These are phyloP conservation scores for Bufo gargarizans DNA, from an alignment of 2,113 vertebrate genomes.

Conservation along the genomic window DNA sequence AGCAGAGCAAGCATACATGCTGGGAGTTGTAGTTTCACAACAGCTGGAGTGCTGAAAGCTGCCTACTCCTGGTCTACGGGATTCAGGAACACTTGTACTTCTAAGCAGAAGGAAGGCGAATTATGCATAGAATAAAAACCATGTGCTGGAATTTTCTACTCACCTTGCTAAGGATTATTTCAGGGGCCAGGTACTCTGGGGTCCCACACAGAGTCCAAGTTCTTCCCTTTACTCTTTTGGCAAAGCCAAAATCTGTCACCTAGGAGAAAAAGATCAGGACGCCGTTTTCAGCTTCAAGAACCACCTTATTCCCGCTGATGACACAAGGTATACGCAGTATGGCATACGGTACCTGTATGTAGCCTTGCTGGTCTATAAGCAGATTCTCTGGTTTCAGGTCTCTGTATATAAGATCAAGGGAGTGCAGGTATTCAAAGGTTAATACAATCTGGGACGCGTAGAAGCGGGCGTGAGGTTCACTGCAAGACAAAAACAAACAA, in stretches of 20 bases:
- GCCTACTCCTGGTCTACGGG: no score
- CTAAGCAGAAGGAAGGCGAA: no score
- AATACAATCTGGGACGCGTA: slow-evolving; percentile 94
- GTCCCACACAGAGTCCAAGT: slow-evolving; percentile 94
- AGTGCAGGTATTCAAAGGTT: slow-evolving; percentile 95
- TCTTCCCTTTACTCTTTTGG: slow-evolving; percentile 91
- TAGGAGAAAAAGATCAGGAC: slow-evolving; percentile 52
- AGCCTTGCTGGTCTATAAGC: slow-evolving; percentile 92
- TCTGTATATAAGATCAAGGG: slow-evolving; percentile 92
- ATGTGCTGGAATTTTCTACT: not conserved
- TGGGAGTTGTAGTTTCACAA: no score
- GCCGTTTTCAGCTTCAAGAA: no score
- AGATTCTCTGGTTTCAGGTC: slow-evolving; percentile 94
- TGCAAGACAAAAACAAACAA: slow-evolving; percentile 59
- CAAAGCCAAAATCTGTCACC: slow-evolving; percentile 95
- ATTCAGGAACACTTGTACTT: no score
- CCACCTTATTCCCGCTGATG: no score
- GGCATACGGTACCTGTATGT: slow-evolving; percentile 78
- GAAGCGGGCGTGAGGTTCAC: slow-evolving; percentile 92
- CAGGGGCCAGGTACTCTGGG: slow-evolving; percentile 90
- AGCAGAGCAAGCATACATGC: no score
- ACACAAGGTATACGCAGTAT: not conserved
- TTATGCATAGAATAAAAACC: no score
- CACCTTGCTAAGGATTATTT: slow-evolving; percentile 93
- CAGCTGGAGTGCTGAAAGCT: no score